Evolutionary conservation across 1,140 invertebrate genomes (phyloP).

Genomic region (Drosophila sp.): DNA sequence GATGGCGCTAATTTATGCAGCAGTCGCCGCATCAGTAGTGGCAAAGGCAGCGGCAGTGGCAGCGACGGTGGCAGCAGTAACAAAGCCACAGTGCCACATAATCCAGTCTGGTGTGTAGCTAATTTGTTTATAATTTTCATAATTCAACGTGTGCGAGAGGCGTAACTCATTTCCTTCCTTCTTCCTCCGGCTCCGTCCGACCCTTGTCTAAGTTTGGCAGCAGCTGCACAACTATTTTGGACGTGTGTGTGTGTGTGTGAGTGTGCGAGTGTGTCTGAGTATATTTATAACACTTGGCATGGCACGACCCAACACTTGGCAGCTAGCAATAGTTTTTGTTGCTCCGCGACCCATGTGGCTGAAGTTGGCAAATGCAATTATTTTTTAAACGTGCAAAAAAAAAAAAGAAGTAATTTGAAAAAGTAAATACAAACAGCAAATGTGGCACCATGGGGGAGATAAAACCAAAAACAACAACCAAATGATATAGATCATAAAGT

Average conservation of each 20-base stretch:
- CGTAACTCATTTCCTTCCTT: constrained; percentile 58
- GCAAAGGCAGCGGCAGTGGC: constrained; percentile 25
- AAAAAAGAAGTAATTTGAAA: neutral
- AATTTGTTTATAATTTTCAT: constrained; percentile 82
- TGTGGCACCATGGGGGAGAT: constrained; percentile 16
- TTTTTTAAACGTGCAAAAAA: constrained; percentile 48
- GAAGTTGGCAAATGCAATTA: constrained; percentile 51
- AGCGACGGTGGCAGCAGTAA: constrained; percentile 33
- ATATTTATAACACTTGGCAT: constrained; percentile 43
- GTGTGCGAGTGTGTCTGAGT: constrained; percentile 21
- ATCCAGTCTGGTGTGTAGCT: constrained; percentile 58
- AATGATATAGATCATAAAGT: neutral
- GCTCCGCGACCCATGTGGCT: constrained; percentile 35
- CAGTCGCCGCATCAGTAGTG: constrained; percentile 30
- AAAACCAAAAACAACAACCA: neutral
- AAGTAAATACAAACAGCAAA: constrained; percentile 23
- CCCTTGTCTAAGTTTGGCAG: neutral
- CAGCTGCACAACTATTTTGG: constrained; percentile 39
- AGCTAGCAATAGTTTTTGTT: constrained; percentile 40
- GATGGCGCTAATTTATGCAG: constrained; percentile 73
- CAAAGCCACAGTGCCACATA: constrained; percentile 64
- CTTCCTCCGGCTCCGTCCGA: constrained; percentile 9
- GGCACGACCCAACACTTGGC: constrained; percentile 51
- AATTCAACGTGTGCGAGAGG: constrained; percentile 67
- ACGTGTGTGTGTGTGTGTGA: constrained; percentile 26